Evolutionary conservation across 2,113 vertebrate species (phyloP), one percentile per base, ranked within the genome.

Genomic region (Poecile atricapillus): DNA sequence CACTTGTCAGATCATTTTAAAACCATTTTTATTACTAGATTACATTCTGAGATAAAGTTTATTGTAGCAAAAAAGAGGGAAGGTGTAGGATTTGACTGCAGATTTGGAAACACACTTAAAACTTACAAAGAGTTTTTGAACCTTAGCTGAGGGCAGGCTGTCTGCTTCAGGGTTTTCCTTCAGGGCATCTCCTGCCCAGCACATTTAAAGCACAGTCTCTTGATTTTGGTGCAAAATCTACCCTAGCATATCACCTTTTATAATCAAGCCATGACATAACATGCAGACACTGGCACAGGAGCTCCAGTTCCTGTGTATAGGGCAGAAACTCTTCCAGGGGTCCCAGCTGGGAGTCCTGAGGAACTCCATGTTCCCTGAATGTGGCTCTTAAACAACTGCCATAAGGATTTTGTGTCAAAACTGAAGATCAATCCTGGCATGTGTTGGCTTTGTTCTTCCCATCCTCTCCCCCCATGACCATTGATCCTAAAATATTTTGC

Each of bases 1-100:
- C 56, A 31, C 88, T 95, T 97, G 87, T 95, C 95, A 95, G 92
- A 96, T 95, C 44, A 90, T 85, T 96, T 94, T 95, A 94, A 95
- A 97, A 94, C 84, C 88, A 58, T 93, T 97, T 97, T 97, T 96
- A 96, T 96, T 97, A 88, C 94, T 90, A 95, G 94, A 97, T 97
- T 94, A 93, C 71, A n/a, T 88, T 90, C 53, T 58, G 49, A 96
- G 96, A 97, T 97, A 94, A 97, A 93, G 75, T 96, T 94, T 95
- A 90, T 94, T 96, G 94, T 95, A 79, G 89, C n/a, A 78, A 91
- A 85, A 76, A 93, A 82, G 84, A 89, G 52, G 60, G 60, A 93
- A 87, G 87, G 95, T 89, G 56, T 82, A 82, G 95, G 81, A 82
- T 93, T 95, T 87, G 85, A 76, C 87, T 97, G 78, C 70, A 83